Conservation (phyloP, 2,888 invertebrate species). For the Parnassius mnemosyne region DNA sequence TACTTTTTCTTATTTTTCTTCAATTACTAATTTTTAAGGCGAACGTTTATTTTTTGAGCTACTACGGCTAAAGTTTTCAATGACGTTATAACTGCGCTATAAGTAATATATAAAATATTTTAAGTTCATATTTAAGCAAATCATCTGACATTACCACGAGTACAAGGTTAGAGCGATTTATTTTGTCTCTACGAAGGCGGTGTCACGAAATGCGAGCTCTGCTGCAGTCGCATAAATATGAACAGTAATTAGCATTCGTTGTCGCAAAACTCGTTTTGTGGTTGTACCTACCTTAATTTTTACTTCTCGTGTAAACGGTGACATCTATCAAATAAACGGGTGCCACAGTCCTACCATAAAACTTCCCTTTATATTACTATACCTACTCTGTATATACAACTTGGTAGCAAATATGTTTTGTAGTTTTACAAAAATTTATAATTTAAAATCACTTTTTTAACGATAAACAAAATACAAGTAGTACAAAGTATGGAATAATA, state of each 20-base stretch:
- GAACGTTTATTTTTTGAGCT: too few species aligned
- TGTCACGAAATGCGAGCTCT: slow-evolving; percentile 56
- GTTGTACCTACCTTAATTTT: slow-evolving; percentile 51
- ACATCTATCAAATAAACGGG: slow-evolving; percentile 31
- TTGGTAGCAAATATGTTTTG: too few species aligned
- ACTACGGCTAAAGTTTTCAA: too few species aligned
- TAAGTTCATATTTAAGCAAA: slow-evolving; percentile 3
- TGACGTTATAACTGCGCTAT: too few species aligned
- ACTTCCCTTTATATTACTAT: neutral
- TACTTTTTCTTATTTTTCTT: too few species aligned
- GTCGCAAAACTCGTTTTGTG: slow-evolving; percentile 41
- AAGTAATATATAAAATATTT: neutral
- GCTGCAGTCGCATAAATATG: slow-evolving; percentile 69
- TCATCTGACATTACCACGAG: slow-evolving; percentile 37
- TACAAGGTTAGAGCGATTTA: slow-evolving; percentile 48
- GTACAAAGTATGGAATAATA: too few species aligned
- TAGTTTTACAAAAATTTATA: too few species aligned
- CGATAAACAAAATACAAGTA: too few species aligned
- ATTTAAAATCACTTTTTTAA: too few species aligned
- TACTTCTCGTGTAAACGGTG: slow-evolving; percentile 45
- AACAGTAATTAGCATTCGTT: slow-evolving; percentile 67
- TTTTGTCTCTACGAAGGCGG: slow-evolving; percentile 47
- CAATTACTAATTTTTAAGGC: too few species aligned
- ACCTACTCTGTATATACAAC: too few species aligned
- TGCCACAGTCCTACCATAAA: slow-evolving; percentile 3